Evolutionary conservation across 2,888 invertebrate species (phyloP).

Genomic region (Punctoribates punctum): DNA sequence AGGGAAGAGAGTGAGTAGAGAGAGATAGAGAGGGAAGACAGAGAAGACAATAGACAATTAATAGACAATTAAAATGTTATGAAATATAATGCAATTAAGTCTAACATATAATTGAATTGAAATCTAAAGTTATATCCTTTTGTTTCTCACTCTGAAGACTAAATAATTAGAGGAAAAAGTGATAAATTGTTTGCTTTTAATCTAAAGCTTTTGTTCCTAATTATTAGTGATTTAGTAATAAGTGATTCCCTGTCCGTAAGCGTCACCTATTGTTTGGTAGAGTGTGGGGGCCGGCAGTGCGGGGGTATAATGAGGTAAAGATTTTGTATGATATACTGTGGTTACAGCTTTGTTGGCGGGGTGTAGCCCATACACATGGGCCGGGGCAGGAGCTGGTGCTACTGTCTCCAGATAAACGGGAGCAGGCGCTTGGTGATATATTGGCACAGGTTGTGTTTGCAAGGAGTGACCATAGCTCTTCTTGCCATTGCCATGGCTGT

Average conservation of each 20-base stretch:
- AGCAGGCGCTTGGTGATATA: background rate
- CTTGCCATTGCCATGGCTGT: conserved; percentile 29
- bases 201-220: background rate
- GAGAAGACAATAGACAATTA: no score
- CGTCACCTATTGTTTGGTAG: background rate
- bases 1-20: no score
- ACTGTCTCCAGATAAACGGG: background rate
- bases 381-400: background rate
- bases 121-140: no score
- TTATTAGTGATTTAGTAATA: conserved; percentile 4
- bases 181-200: background rate
- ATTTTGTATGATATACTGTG: conserved; percentile 17
- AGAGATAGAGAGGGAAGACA: no score
- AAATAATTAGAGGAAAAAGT: background rate
- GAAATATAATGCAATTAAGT: no score
- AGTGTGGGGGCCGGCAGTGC: background rate
- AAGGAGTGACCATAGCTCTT: background rate
- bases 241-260: conserved; percentile 9
- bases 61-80: no score
- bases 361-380: background rate
- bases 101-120: no score
- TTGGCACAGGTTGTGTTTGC: background rate
- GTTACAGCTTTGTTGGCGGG: background rate
- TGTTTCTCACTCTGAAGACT: no score
- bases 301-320: background rate